These are phyloP conservation scores for Cacatua alba DNA, from an alignment of 2,113 vertebrate species.

Conservation along the genomic window DNA sequence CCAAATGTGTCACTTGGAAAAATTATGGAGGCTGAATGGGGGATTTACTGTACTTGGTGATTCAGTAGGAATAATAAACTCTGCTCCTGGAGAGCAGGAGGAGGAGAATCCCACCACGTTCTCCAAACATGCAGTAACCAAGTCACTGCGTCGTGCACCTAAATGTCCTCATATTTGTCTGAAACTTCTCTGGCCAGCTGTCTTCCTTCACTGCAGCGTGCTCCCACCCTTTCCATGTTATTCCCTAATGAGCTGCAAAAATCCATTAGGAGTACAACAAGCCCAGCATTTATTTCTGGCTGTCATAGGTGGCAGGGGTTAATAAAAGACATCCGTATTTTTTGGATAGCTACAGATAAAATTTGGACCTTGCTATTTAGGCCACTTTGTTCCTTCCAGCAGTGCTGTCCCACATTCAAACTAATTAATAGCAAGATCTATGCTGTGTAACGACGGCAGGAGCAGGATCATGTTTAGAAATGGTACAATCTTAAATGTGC, in stretches of 20 bases:
- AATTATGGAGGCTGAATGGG: not conserved
- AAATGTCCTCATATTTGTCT: not conserved
- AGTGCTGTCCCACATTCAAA: slow-evolving; percentile 69
- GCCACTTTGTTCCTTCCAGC: slow-evolving; percentile 56
- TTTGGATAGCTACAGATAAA: slow-evolving; percentile 15
- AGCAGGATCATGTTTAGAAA: not conserved
- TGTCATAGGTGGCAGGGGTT: slow-evolving; percentile 33
- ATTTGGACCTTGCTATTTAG: slow-evolving; percentile 51
- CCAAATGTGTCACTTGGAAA: rapidly evolving
- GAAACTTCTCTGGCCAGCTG: not conserved
- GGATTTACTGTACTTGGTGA: slow-evolving; percentile 16
- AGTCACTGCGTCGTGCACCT: rapidly evolving
- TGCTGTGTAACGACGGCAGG: slow-evolving; percentile 21
- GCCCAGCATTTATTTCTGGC: not conserved
- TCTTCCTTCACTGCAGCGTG: not conserved
- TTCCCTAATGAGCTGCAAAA: not conserved
- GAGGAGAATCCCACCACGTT: not conserved
- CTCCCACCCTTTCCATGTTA: not conserved
- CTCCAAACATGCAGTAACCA: not conserved
- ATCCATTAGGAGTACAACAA: not conserved
- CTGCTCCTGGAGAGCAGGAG: not conserved
- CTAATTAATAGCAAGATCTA: slow-evolving; percentile 56
- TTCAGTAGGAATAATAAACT: not conserved
- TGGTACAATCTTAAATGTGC: not conserved
- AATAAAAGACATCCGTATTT: slow-evolving; percentile 36